A percentile compares a stretch with the other conserved stretches of the same genome.
phyloP scores from a whole-genome alignment of 2,113 vertebrate species.

The Rhinogobius similis region DNA sequence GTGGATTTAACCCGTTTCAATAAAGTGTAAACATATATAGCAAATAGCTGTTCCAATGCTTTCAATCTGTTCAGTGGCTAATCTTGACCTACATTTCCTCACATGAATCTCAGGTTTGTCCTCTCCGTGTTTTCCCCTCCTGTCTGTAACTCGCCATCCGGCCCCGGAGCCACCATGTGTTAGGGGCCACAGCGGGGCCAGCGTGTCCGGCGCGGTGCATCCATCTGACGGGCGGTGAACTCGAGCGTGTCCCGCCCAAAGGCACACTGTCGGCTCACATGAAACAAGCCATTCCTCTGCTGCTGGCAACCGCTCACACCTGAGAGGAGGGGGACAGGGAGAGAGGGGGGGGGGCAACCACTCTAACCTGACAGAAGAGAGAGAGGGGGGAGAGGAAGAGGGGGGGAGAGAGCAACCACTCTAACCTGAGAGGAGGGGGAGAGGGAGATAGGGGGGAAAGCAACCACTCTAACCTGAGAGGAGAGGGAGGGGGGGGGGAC shows the following conservation, averaged over 20 bases:
- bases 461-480: no score
- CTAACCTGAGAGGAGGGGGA: background rate
- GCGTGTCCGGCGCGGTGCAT: conserved; percentile 63
- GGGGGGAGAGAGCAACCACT: no score
- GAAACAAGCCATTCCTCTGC: conserved; percentile 53
- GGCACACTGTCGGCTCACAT: conserved; percentile 57
- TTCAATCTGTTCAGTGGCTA: no score
- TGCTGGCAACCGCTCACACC: conserved; percentile 25
- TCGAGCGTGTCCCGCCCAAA: conserved; percentile 57
- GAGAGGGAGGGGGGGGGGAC: no score
- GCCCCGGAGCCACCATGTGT: conserved; percentile 50
- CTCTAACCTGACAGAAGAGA: no score
- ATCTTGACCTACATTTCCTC: no score
- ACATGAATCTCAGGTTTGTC: background rate
- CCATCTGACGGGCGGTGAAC: conserved; percentile 63
- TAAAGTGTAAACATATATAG: no score
- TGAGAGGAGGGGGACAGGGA: no score
- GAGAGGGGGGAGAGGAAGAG: background rate
- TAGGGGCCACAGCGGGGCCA: conserved; percentile 65
- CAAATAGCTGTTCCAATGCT: no score
- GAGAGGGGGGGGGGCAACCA: no score
- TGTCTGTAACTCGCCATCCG: conserved; percentile 41
- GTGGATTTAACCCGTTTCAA: no score
- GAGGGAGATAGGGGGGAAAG: no score
- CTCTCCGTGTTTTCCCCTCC: background rate